Conservation (phyloP, 2,888 invertebrate genomes). For the Ormyrus thymus region DNA sequence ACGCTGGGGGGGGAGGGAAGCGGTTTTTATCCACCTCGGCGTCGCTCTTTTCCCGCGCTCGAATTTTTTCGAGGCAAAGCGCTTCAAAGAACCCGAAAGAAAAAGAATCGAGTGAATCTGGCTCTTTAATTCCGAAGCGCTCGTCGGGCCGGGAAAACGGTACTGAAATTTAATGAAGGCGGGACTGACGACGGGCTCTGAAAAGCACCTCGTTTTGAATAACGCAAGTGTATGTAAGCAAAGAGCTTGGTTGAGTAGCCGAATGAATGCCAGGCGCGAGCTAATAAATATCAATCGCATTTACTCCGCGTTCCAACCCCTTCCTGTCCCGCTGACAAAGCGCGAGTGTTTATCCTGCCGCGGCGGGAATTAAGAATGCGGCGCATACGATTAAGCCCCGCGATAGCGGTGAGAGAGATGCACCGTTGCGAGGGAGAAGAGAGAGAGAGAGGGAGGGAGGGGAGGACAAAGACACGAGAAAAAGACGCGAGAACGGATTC, state of each 20-base stretch:
- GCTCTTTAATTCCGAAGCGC: no score
- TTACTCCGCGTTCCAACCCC: background rate
- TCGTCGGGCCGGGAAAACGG: no score
- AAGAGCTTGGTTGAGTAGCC: background rate
- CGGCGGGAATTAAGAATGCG: background rate
- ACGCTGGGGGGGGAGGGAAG: no score
- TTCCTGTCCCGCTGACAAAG: background rate
- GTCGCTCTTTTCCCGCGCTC: no score
- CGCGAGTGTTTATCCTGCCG: background rate
- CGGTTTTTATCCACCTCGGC: no score
- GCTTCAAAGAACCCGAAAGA: no score
- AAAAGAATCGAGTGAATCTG: no score
- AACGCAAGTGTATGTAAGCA: no score
- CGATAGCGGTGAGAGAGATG: slow-evolving; percentile 12
- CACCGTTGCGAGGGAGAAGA: slow-evolving; percentile 46
- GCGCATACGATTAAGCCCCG: background rate
- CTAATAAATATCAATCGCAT: slow-evolving; percentile 14
- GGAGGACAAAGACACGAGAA: slow-evolving; percentile 49
- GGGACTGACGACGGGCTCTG: no score
- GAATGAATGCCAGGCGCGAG: background rate
- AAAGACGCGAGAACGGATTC: slow-evolving; percentile 58
- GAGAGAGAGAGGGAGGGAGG: slow-evolving; percentile 53
- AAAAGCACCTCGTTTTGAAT: no score
- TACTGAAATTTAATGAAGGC: no score
- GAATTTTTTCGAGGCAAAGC: no score